These are phyloP conservation scores for Sinentomon sp. DNA, from an alignment of 2,888 invertebrate species.

Conservation along the genomic window DNA sequence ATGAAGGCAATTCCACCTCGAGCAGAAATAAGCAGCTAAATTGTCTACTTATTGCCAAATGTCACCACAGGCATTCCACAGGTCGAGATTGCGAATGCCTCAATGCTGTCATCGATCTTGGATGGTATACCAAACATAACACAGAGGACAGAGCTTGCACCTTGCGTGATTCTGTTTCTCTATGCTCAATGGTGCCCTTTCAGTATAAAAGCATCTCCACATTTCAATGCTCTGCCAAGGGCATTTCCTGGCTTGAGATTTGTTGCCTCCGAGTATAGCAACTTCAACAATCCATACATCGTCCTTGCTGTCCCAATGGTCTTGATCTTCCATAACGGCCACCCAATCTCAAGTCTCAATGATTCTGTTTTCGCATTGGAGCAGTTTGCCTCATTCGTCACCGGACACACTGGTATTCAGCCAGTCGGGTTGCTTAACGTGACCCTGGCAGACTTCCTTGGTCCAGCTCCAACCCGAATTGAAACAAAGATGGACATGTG, in stretches of 20 bases:
- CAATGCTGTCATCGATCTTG: too few relatives aligned
- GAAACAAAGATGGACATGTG: conserved; percentile 51
- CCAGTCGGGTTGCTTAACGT: conserved; percentile 34
- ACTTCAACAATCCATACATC: conserved; percentile 60
- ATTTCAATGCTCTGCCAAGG: conserved; percentile 65
- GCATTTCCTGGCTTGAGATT: conserved; percentile 62
- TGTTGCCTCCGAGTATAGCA: conserved; percentile 43
- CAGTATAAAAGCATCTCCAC: conserved; percentile 63
- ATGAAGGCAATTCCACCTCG: too few relatives aligned
- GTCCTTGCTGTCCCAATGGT: conserved; percentile 70
- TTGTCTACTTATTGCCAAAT: too few relatives aligned
- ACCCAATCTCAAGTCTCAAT: conserved; percentile 57
- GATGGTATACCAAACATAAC: too few relatives aligned
- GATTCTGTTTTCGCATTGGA: conserved; percentile 50
- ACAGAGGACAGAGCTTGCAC: too few relatives aligned
- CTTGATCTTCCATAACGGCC: conserved; percentile 65
- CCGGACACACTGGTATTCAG: conserved; percentile 36
- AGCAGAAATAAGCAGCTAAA: too few relatives aligned
- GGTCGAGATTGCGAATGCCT: too few relatives aligned
- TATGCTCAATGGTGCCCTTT: conserved; percentile 73
- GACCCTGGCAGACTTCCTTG: conserved; percentile 42
- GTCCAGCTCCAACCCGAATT: conserved; percentile 51
- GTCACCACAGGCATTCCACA: too few relatives aligned
- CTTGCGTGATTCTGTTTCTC: conserved; percentile 53
- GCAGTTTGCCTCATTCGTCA: conserved; percentile 46